phyloP scores from a whole-genome alignment of 2,113 vertebrate genomes.

The Nematolebias whitei region DNA sequence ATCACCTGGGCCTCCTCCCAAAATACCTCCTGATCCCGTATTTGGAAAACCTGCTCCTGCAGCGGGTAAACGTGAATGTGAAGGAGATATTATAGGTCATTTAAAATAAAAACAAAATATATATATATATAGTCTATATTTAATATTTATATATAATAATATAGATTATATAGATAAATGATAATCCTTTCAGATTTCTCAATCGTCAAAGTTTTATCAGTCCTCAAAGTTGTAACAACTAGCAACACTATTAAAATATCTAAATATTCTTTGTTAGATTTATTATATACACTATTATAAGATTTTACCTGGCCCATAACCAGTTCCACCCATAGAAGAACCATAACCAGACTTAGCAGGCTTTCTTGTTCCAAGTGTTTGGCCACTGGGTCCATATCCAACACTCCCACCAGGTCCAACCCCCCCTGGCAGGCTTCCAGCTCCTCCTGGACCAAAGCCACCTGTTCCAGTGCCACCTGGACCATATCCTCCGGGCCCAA shows the following conservation, averaged over 20 bases:
- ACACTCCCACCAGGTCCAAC: constrained; percentile 39
- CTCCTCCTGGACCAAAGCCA: too few species aligned
- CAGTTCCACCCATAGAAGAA: constrained; percentile 50
- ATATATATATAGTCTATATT: too few species aligned
- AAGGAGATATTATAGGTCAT: background rate
- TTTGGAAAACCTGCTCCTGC: constrained; percentile 42
- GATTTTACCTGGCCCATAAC: constrained; percentile 63
- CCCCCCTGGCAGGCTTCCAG: constrained; percentile 29
- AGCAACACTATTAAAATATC: too few species aligned
- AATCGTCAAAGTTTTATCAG: too few species aligned
- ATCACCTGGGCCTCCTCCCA: constrained; percentile 47
- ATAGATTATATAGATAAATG: background rate
- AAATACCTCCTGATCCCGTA: constrained; percentile 42
- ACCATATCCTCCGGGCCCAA: constrained; percentile 23
- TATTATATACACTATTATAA: background rate
- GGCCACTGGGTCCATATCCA: constrained; percentile 59
- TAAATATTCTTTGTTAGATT: too few species aligned
- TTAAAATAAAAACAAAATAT: too few species aligned
- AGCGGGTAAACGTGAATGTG: constrained; percentile 19
- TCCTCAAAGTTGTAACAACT: background rate
- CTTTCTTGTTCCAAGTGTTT: constrained; percentile 62
- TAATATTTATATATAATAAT: too few species aligned
- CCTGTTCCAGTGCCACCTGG: constrained; percentile 1
- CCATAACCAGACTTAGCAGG: constrained; percentile 69
- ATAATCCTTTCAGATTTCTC: too few species aligned